Evolutionary conservation across 1,140 invertebrate genomes (phyloP).

Genomic region (Achroia grisella): DNA sequence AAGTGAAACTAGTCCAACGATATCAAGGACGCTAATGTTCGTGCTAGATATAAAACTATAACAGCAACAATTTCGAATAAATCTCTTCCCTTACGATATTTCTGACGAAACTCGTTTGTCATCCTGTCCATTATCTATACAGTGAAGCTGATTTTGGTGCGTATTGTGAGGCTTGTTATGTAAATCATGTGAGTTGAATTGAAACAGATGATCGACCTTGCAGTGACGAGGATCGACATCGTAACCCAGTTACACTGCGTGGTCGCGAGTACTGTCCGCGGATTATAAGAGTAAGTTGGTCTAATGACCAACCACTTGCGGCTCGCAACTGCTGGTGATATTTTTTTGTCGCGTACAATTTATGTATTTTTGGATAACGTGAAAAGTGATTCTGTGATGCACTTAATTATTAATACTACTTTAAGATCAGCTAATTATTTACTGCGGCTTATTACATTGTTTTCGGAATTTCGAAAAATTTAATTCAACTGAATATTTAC

Average conservation of each 20-base stretch:
- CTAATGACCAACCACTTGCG: constrained; percentile 15
- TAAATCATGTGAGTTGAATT: constrained; percentile 5
- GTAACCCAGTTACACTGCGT: constrained; percentile 56
- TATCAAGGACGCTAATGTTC: constrained; percentile 61
- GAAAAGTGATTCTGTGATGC: too few relatives aligned
- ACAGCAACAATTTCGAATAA: background rate
- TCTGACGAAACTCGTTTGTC: background rate
- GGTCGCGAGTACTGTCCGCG: constrained; percentile 34
- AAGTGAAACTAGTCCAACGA: constrained; percentile 58
- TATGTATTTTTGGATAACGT: too few relatives aligned
- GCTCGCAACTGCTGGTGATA: constrained; percentile 29
- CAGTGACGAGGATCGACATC: constrained; percentile 29
- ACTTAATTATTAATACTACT: too few relatives aligned
- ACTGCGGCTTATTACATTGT: too few relatives aligned
- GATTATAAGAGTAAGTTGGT: constrained; percentile 38
- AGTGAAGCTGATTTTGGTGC: background rate
- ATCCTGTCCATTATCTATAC: background rate
- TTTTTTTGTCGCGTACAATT: too few relatives aligned
- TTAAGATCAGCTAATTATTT: too few relatives aligned
- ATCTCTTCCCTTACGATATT: background rate
- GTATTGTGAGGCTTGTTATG: background rate
- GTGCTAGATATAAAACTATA: constrained; percentile 42
- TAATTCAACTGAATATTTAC: too few relatives aligned
- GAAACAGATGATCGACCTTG: constrained; percentile 34
- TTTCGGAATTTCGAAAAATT: too few relatives aligned